Evolutionary conservation across 2,113 vertebrate species (phyloP), one percentile per base, ranked within the genome.

Genomic region (Hymenochirus boettgeri): DNA sequence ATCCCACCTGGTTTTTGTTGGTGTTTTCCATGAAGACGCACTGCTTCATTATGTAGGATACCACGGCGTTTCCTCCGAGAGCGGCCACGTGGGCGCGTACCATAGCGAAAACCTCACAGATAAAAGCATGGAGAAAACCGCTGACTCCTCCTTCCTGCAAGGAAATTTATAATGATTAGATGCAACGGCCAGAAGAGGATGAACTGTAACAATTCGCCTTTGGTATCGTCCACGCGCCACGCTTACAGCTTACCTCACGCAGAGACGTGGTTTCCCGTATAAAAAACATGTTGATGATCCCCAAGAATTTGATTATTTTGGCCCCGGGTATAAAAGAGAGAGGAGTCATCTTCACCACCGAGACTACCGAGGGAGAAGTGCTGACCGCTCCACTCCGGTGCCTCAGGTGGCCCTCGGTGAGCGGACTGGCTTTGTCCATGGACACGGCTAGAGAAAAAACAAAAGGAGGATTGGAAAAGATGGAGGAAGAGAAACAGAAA

Each of bases 251-350:
- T 85, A 96, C 96, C 94, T 99, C 96, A 35, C 95, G 90, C 33
- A 99, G 81, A 3, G 96, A 99, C 26, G 95, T 95, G 1, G 96
- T 99, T 83, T 99, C 96, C 67, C 96, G 80, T 74, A 99, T 99
- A 70, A 99, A 98, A 82, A 99, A 99, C 95, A 99, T 98, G 81
- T 99, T 99, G 85, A 99, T 99, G 81, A 98, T 99, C 9, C 96
- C 96, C 1, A 99, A 92, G 57, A 96, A 99, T 42, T 97, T 99
- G 22, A 92, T 91, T 77, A 98, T 94, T 80, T 92, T 93, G 4
- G 91, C 92, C 71, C 94, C 92, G 15, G 94, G 92, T 24, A 99
- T 89, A 70, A 96, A 99, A 55, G 96, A 97, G 27, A 98, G 92
- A 1, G 96, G 96, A 1, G 96, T 99, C 96, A 99, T 98, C 83